These are phyloP conservation scores for Orthosia cruda DNA, from an alignment of 2,888 invertebrate species.

Conservation along the genomic window DNA sequence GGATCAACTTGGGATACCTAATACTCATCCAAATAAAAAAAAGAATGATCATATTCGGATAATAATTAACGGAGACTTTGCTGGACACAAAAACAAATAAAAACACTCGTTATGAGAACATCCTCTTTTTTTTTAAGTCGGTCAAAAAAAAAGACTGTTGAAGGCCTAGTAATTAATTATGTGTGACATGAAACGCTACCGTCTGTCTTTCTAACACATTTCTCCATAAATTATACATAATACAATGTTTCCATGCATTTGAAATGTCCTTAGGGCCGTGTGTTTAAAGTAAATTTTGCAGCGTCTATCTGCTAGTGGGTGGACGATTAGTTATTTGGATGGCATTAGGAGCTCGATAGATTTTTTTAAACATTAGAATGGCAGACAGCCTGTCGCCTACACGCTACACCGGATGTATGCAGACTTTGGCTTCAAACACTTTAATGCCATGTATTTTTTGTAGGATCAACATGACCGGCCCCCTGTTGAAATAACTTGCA, in stretches of 20 bases:
- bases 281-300: slow-evolving; percentile 58
- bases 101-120: too few species aligned
- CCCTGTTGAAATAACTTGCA: background rate
- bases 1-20: too few species aligned
- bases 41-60: too few species aligned
- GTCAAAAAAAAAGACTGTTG: slow-evolving; percentile 64
- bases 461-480: slow-evolving; percentile 4
- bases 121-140: background rate
- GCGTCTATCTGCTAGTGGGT: slow-evolving; percentile 15
- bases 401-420: slow-evolving; percentile 80
- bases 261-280: slow-evolving; percentile 41
- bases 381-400: slow-evolving; percentile 85
- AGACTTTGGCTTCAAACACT: slow-evolving; percentile 36
- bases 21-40: too few species aligned
- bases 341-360: slow-evolving; percentile 71
- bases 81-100: too few species aligned
- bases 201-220: slow-evolving; percentile 77
- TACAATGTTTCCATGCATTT: slow-evolving; percentile 54
- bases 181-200: slow-evolving; percentile 85
- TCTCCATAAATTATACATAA: slow-evolving; percentile 79
- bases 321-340: slow-evolving; percentile 59
- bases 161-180: slow-evolving; percentile 83
- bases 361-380: slow-evolving; percentile 68
- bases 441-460: slow-evolving; percentile 12
- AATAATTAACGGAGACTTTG: too few species aligned